These are phyloP conservation scores for Sebastes minor DNA, from an alignment of 2,797 vertebrate species.

Conservation along the genomic window DNA sequence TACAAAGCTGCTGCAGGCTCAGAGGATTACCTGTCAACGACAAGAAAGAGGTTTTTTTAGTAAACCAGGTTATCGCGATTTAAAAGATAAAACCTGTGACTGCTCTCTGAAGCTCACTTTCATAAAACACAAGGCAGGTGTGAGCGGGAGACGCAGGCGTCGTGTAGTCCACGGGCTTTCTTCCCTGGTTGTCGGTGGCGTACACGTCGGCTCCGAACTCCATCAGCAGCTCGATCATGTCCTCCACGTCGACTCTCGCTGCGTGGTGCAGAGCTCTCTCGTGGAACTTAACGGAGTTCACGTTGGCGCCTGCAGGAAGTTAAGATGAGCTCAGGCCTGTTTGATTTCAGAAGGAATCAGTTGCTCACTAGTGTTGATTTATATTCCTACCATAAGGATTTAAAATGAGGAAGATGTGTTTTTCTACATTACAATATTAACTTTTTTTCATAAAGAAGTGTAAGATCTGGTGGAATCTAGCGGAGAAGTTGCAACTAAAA, in stretches of 20 bases:
- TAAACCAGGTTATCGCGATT: not conserved
- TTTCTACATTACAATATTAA: too few relatives aligned
- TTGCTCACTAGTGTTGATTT: not conserved
- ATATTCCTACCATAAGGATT: not conserved
- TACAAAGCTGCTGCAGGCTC: constrained; percentile 88
- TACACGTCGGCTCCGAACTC: constrained; percentile 89
- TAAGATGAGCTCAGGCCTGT: not conserved
- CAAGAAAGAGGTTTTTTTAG: not conserved
- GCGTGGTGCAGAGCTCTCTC: constrained; percentile 93
- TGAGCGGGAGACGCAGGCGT: constrained; percentile 76
- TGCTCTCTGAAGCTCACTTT: constrained; percentile 76
- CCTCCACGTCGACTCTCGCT: constrained; percentile 80
- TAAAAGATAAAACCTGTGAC: not conserved
- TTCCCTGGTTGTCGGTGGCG: constrained; percentile 85
- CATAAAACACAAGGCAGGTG: constrained; percentile 83
- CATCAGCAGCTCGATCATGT: constrained; percentile 88
- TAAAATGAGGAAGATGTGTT: too few relatives aligned
- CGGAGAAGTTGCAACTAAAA: too few relatives aligned
- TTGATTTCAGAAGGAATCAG: not conserved
- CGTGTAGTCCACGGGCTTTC: constrained; percentile 85
- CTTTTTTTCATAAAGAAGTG: too few relatives aligned
- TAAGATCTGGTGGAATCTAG: too few relatives aligned
- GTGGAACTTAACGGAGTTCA: constrained; percentile 90
- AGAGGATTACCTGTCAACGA: constrained; percentile 79
- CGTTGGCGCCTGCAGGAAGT: constrained; percentile 84